Conservation (phyloP, 2,797 vertebrate genomes). For the Gila robusta region DNA sequence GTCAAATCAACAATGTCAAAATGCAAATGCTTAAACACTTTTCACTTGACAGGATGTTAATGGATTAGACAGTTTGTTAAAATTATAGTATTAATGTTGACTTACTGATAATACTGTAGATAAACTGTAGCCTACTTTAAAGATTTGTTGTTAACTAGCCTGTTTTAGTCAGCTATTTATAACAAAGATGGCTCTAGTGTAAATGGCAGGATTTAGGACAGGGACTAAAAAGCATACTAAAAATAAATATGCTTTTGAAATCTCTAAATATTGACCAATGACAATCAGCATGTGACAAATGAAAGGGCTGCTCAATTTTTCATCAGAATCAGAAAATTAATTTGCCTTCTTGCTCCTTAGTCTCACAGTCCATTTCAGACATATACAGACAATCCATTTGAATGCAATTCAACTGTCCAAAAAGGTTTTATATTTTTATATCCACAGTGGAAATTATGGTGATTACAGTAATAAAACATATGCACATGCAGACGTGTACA, state of each 20-base stretch:
- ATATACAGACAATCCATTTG: not conserved
- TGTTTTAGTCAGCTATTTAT: not conserved
- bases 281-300: not conserved
- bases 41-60: not conserved
- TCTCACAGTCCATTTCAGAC: not conserved
- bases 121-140: not conserved
- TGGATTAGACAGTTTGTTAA: not conserved
- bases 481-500: slow-evolving; percentile 69
- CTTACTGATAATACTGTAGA: not conserved
- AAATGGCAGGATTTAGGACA: not conserved
- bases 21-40: not conserved
- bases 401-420: not conserved
- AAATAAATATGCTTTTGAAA: not conserved
- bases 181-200: not conserved
- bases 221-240: not conserved
- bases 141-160: not conserved
- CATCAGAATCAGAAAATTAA: not conserved
- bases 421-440: slow-evolving; percentile 19
- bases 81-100: not conserved
- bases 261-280: not conserved
- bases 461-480: slow-evolving; percentile 43
- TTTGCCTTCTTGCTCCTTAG: not conserved
- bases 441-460: slow-evolving; percentile 30
- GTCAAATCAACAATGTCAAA: not conserved
- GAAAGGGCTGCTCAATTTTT: not conserved